Evolutionary conservation across 2,888 invertebrate genomes (phyloP).

Genomic region (Gymnosoma rotundatum): DNA sequence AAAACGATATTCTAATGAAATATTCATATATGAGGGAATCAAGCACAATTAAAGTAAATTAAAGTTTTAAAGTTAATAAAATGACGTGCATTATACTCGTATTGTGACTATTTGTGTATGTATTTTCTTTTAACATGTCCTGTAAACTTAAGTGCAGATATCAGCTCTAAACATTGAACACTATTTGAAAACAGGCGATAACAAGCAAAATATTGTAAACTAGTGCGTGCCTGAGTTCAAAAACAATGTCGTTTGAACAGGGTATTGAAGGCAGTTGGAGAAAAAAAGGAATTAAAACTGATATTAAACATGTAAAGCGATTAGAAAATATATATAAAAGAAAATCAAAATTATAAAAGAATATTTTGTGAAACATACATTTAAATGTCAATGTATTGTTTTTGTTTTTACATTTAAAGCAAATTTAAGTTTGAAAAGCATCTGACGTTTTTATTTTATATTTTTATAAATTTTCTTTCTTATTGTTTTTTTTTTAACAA

Average conservation of each 20-base stretch:
- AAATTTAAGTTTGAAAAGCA: too few species aligned
- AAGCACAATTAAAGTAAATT: too few species aligned
- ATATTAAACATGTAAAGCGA: not conserved
- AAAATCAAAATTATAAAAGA: not conserved
- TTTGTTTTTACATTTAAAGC: too few species aligned
- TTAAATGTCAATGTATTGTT: too few species aligned
- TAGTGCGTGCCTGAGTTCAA: not conserved
- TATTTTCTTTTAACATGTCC: not conserved
- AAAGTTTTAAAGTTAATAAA: not conserved
- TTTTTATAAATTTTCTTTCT: not conserved
- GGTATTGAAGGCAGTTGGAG: not conserved
- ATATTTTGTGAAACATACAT: not conserved
- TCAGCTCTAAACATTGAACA: slow-evolving; percentile 10
- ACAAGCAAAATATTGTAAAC: not conserved
- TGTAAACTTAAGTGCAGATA: not conserved
- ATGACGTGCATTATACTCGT: not conserved
- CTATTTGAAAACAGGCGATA: slow-evolving; percentile 17
- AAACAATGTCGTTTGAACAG: not conserved
- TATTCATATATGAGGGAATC: too few species aligned
- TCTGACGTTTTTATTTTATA: not conserved
- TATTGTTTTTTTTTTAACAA: not conserved
- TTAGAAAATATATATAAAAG: not conserved
- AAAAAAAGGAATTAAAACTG: not conserved
- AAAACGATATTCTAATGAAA: too few species aligned
- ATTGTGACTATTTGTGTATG: not conserved